A percentile compares a stretch with the other conserved stretches of the same genome.
phyloP scores from a whole-genome alignment of 2,797 vertebrate genomes.

The Microctenopoma steveboyesi region DNA sequence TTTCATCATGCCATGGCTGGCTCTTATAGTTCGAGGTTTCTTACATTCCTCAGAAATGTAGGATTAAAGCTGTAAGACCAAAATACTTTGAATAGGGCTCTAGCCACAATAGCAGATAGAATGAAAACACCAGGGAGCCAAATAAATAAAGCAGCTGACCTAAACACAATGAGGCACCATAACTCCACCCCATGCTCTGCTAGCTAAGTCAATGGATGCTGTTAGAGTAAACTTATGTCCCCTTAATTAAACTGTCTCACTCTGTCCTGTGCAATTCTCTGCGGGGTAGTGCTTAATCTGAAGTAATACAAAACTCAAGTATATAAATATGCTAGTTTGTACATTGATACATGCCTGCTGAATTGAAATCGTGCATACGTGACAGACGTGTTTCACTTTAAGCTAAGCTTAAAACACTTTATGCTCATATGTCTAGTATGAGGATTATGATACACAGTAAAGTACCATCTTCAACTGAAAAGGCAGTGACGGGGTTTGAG shows the following conservation, averaged over 20 bases:
- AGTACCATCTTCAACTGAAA: constrained; percentile 27
- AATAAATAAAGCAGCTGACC: constrained; percentile 62
- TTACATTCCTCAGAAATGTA: constrained; percentile 5
- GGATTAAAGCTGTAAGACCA: constrained; percentile 17
- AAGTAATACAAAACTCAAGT: constrained; percentile 13
- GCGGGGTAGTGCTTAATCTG: constrained; percentile 1
- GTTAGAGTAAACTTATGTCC: constrained; percentile 28
- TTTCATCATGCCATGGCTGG: neutral
- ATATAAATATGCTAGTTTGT: neutral
- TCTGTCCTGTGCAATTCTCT: constrained; percentile 22
- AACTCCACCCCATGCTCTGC: constrained; percentile 48
- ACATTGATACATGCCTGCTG: too few species aligned
- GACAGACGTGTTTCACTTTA: neutral
- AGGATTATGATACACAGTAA: constrained; percentile 26
- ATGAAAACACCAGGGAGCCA: constrained; percentile 37
- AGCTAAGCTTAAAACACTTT: constrained; percentile 7
- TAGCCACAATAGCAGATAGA: constrained; percentile 38
- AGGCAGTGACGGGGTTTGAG: constrained; percentile 33
- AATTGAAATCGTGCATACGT: too few species aligned
- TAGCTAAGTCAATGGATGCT: constrained; percentile 16
- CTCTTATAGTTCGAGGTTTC: neutral
- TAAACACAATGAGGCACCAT: constrained; percentile 58
- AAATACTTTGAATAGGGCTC: constrained; percentile 39
- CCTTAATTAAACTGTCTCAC: constrained; percentile 47
- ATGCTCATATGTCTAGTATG: neutral